phyloP scores from a whole-genome alignment of 1,140 invertebrate species.

The Cydia pomonella region DNA sequence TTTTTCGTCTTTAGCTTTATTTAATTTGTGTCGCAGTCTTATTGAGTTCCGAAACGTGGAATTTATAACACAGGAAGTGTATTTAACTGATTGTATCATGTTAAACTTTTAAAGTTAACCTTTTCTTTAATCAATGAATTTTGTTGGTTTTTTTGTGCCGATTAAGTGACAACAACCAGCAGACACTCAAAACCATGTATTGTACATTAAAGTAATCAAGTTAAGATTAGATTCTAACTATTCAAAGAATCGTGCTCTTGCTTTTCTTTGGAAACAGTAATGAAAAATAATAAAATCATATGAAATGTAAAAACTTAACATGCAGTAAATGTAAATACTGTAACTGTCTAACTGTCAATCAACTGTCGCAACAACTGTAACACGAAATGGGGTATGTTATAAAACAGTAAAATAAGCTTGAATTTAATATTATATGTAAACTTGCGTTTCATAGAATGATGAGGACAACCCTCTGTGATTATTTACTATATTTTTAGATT shows the following conservation, averaged over 20 bases:
- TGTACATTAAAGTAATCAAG: no score
- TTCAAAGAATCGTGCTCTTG: no score
- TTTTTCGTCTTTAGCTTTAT: constrained; percentile 51
- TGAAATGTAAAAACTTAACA: no score
- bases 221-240: no score
- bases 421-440: background rate
- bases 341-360: background rate
- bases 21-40: constrained; percentile 54
- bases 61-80: constrained; percentile 3
- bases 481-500: no score
- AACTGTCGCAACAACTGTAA: background rate
- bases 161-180: background rate
- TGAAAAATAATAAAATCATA: no score
- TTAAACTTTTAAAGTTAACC: background rate
- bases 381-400: background rate
- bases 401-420: background rate
- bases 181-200: no score
- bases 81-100: constrained; percentile 7
- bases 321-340: no score
- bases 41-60: constrained; percentile 35
- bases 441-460: no score
- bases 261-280: no score
- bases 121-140: background rate
- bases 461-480: no score
- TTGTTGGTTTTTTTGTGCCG: constrained; percentile 1